phyloP scores from a whole-genome alignment of 1,140 invertebrate genomes.

The Ylistrum balloti region DNA sequence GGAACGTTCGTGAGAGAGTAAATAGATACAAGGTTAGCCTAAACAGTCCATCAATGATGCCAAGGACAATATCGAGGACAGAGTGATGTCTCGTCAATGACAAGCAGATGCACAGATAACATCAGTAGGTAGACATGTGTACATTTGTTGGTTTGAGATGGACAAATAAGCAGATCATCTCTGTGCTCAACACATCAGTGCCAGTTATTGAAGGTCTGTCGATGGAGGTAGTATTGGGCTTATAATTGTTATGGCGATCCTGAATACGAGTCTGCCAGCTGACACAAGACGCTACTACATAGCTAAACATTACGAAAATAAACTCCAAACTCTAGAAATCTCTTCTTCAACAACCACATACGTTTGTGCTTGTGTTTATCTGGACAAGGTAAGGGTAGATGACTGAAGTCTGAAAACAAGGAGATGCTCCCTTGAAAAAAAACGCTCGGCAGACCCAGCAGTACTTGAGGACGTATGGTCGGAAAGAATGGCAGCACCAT shows the following conservation, averaged over 20 bases:
- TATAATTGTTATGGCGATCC: slow-evolving; percentile 33
- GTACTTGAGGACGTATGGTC: not conserved
- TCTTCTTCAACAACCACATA: slow-evolving; percentile 1
- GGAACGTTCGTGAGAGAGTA: not conserved
- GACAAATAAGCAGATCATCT: slow-evolving; percentile 19
- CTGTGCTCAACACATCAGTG: not conserved
- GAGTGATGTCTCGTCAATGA: not conserved
- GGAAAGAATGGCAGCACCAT: not conserved
- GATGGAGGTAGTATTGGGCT: not conserved
- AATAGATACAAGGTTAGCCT: not conserved
- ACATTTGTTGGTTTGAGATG: not conserved
- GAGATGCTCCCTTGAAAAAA: not conserved
- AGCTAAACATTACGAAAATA: slow-evolving; percentile 29
- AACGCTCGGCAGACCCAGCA: not conserved
- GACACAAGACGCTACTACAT: not conserved
- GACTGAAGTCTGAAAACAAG: not conserved
- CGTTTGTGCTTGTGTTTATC: slow-evolving; percentile 10
- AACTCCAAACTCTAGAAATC: slow-evolving; percentile 29
- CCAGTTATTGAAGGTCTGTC: not conserved
- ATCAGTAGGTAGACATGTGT: not conserved
- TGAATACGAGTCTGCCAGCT: slow-evolving; percentile 21
- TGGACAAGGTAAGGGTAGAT: not conserved
- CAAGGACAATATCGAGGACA: slow-evolving; percentile 24
- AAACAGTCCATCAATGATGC: not conserved
- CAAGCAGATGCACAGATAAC: slow-evolving; percentile 15